Evolutionary conservation across 2,888 invertebrate genomes (phyloP).

Genomic region (Lasioglossum malachurum): DNA sequence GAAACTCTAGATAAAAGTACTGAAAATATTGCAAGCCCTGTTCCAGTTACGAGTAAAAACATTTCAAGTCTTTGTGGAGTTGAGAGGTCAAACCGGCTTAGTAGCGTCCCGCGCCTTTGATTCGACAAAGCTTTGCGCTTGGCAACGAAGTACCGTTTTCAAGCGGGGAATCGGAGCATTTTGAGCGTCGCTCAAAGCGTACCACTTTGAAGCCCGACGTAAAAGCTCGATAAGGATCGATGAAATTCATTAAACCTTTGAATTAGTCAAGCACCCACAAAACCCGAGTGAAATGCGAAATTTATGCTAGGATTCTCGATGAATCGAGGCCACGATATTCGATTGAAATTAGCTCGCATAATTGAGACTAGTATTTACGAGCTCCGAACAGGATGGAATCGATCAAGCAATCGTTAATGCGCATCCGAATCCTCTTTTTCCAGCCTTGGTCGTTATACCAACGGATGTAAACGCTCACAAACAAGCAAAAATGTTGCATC

Average conservation of each 20-base stretch:
- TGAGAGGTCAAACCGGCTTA: background rate
- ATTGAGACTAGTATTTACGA: background rate
- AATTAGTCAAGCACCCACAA: conserved; percentile 10
- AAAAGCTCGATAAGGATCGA: conserved; percentile 21
- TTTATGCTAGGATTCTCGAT: conserved; percentile 1
- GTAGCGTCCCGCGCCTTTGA: conserved; percentile 24
- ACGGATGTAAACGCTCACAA: background rate
- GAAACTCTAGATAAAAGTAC: background rate
- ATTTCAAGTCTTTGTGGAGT: background rate
- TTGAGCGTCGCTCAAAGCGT: conserved; percentile 11
- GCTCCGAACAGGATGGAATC: background rate
- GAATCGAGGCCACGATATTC: conserved; percentile 5
- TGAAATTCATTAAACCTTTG: conserved; percentile 12
- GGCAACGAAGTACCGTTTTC: conserved; percentile 27
- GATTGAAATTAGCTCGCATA: conserved; percentile 1
- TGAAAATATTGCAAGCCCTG: background rate
- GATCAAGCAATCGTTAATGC: conserved; percentile 9
- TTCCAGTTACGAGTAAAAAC: conserved; percentile 4
- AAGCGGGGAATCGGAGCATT: conserved; percentile 2
- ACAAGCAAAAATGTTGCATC: background rate
- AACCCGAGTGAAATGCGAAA: background rate
- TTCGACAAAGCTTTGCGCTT: background rate
- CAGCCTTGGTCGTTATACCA: background rate
- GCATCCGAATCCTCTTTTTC: background rate
- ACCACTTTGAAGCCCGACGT: background rate